Conservation (phyloP, 2,888 invertebrate species). For the Horisme vitalbata region DNA sequence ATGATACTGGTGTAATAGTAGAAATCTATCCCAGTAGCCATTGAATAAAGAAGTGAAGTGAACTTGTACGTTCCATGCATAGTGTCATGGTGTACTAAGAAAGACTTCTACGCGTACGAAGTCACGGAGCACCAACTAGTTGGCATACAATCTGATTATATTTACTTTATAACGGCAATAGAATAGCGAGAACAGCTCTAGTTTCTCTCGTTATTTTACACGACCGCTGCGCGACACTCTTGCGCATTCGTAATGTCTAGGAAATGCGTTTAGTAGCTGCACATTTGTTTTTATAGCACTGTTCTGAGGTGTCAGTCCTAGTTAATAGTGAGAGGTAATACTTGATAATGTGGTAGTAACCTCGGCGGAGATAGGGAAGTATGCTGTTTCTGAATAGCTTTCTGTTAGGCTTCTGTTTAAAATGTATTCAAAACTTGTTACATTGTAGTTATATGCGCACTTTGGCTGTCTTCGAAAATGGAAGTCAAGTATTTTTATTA, state of each 20-base stretch:
- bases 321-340: slow-evolving; percentile 13
- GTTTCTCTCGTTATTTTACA: slow-evolving; percentile 48
- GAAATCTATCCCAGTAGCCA: no score
- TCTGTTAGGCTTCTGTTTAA: not conserved
- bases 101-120: no score
- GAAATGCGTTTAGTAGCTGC: slow-evolving; percentile 48
- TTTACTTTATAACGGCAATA: no score
- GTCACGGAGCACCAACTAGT: no score
- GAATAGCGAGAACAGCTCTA: not conserved
- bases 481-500: no score
- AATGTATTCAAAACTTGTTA: not conserved
- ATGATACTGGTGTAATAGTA: no score
- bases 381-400: not conserved
- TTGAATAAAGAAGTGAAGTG: no score
- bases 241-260: slow-evolving; percentile 46
- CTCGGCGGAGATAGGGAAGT: slow-evolving; percentile 11
- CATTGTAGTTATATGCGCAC: no score
- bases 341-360: slow-evolving; percentile 10
- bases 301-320: slow-evolving; percentile 10
- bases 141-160: no score
- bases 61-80: no score
- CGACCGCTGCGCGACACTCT: slow-evolving; percentile 32
- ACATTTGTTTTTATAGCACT: slow-evolving; percentile 48
- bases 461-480: no score
- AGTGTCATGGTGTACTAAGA: no score